Evolutionary conservation across 2,888 invertebrate species (phyloP).

Genomic region (Steromphala cineraria): DNA sequence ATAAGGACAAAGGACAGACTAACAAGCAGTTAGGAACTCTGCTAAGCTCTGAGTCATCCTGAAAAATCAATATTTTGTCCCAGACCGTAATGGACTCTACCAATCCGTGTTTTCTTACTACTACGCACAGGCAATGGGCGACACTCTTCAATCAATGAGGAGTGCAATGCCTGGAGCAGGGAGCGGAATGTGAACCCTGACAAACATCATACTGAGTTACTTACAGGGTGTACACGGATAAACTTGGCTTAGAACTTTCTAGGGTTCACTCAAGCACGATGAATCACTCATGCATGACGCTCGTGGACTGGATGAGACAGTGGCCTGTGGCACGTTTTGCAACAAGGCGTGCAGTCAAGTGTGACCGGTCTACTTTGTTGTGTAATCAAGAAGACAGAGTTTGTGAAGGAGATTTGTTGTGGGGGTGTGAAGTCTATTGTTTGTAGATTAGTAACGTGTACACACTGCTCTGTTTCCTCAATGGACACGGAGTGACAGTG

Average conservation of each 20-base stretch:
- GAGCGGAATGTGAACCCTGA: background rate
- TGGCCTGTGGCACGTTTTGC: background rate
- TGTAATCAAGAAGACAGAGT: background rate
- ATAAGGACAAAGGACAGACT: background rate
- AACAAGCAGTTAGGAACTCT: background rate
- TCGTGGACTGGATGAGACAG: background rate
- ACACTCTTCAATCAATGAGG: conserved; percentile 10
- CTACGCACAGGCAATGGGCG: background rate
- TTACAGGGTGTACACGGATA: background rate
- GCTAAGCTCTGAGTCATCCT: background rate
- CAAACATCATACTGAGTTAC: background rate
- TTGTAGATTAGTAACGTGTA: background rate
- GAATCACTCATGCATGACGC: background rate
- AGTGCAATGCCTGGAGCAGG: background rate
- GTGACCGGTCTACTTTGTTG: background rate
- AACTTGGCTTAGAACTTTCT: background rate
- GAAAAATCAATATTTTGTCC: background rate
- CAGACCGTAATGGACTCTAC: background rate
- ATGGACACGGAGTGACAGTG: too few species aligned
- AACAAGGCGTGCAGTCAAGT: background rate
- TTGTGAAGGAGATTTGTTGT: background rate
- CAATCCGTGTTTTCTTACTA: background rate
- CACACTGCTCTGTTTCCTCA: too few species aligned
- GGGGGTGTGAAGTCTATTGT: background rate
- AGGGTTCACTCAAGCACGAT: background rate